Evolutionary conservation across 2,113 vertebrate species (phyloP).

Genomic region (Cyprinodon variegatus): DNA sequence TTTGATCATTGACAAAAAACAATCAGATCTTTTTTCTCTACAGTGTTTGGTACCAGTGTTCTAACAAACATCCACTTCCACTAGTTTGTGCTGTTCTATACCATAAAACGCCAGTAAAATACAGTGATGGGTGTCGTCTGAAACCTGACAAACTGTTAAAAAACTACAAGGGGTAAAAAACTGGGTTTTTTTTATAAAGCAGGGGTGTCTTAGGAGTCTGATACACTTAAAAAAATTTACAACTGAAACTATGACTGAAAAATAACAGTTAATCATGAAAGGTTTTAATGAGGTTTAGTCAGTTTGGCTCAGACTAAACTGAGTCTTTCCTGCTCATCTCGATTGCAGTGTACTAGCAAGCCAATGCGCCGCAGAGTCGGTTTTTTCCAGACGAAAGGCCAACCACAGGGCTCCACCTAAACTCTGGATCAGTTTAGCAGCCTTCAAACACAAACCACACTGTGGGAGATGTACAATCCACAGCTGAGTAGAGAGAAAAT

Average conservation of each 20-base stretch:
- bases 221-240: not conserved
- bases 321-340: constrained; percentile 36
- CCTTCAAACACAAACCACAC: constrained; percentile 56
- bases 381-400: constrained; percentile 36
- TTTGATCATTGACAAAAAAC: too few species aligned
- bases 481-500: constrained; percentile 46
- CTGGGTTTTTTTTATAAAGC: not conserved
- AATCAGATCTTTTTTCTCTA: too few species aligned
- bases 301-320: not conserved
- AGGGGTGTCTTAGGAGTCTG: not conserved
- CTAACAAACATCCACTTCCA: not conserved
- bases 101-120: not conserved
- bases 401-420: constrained; percentile 75
- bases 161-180: too few species aligned
- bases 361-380: constrained; percentile 52
- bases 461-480: constrained; percentile 37
- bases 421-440: constrained; percentile 68
- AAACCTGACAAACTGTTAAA: too few species aligned
- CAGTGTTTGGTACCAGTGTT: too few species aligned
- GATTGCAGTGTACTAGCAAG: constrained; percentile 55
- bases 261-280: not conserved
- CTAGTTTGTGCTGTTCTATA: not conserved
- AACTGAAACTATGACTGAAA: not conserved
- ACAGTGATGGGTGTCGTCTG: too few species aligned
- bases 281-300: constrained; percentile 6